Conservation (phyloP, 2,888 invertebrate species). For the Psococerastis gibbosa region DNA sequence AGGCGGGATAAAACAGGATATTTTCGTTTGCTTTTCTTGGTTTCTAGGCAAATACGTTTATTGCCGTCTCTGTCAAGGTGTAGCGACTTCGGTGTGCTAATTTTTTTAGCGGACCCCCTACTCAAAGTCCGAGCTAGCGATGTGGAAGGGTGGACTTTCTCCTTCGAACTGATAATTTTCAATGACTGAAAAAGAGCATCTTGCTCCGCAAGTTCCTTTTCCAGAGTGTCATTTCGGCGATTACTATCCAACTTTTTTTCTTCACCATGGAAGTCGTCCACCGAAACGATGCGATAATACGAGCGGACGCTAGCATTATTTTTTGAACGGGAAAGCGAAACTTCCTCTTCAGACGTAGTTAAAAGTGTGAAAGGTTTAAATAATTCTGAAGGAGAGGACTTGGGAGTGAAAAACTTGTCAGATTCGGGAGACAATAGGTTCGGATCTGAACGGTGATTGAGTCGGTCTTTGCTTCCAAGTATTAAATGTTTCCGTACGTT, state of each 20-base stretch:
- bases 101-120: slow-evolving; percentile 21
- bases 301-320: slow-evolving; percentile 17
- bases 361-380: slow-evolving; percentile 3
- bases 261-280: slow-evolving; percentile 19
- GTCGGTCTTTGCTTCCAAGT: slow-evolving; percentile 17
- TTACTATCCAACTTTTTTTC: no score
- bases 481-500: slow-evolving; percentile 22
- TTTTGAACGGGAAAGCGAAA: slow-evolving; percentile 3
- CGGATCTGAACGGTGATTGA: slow-evolving; percentile 18
- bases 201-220: slow-evolving; percentile 33
- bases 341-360: slow-evolving; percentile 5
- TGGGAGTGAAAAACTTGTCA: slow-evolving; percentile 31
- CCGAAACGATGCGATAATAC: slow-evolving; percentile 20
- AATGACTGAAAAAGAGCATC: slow-evolving; percentile 32
- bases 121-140: slow-evolving; percentile 18
- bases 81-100: not conserved
- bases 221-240: slow-evolving; percentile 24
- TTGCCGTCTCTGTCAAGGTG: not conserved
- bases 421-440: slow-evolving; percentile 26
- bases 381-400: slow-evolving; percentile 25
- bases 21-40: not conserved
- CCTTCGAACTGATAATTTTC: slow-evolving; percentile 27
- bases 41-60: not conserved
- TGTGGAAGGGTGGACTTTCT: slow-evolving; percentile 23
- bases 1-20: not conserved